Base-by-base conservation (phyloP, 92 coral and sea anemone species). In the Galaxea fascicularis region DNA sequence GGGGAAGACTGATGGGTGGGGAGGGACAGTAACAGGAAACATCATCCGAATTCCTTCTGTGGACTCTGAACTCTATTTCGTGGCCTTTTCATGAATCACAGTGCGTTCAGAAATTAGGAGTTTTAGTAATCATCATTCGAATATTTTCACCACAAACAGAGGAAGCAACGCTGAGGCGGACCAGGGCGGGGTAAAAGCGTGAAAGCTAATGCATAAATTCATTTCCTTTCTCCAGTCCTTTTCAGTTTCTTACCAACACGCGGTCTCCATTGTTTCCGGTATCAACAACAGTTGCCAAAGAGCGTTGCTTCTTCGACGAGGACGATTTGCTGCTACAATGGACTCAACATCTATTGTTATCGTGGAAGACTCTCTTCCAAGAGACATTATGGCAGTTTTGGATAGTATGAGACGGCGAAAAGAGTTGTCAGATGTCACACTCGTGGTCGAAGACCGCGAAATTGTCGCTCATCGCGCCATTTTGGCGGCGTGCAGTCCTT, bases 401-500 rank as follows among this genome's bases (percentile, higher is more conserved):
- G 95, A 93, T 79, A 89, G 92, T 51, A 97, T 97, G 99, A 71
- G 99, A 39, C 76, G 52, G 65, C 92, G 90, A 69, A 89, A 88
- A 83, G 98, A 97, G 74, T 85, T 97, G 27, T 93, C 98, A 54
- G 99, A 97, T 84, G 98, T 97, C 12, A 89, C 90, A 41, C 87
- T 97, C 77, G 89, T 94, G 45, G 99, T 91, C 10, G 89, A 82
- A 12, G 90, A 80, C 70, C 82, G 86, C 18, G 94, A 89, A 52
- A 85, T 97, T 22, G 79, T 82, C 45, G 98, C 99, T 51, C 99
- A 97, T 52, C 88, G 95, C 27, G 99, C 95, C 45, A 93, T 97
- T 80, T 81, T 97, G 85, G 99, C 99, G 59, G 99, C 99, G 4
- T 90, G 98, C 82, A 94, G 98, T 76, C 99, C 99, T 30, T 97